Conservation (phyloP, 2,797 vertebrate genomes). For the Percopsis omiscomaycus region DNA sequence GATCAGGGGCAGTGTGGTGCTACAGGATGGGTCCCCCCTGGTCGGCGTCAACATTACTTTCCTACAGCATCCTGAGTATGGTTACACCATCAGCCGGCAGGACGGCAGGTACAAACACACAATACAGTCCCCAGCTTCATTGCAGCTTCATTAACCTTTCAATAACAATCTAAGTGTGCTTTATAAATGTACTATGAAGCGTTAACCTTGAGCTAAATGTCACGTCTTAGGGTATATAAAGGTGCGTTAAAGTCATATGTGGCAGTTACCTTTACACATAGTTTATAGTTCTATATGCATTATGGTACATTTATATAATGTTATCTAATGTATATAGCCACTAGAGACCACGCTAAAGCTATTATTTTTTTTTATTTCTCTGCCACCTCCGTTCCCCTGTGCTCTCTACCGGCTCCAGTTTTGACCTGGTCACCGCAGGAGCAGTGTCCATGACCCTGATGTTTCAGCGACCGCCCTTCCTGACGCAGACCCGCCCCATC, state of each 20-base stretch:
- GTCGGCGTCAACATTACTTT: slow-evolving; percentile 97
- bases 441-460: slow-evolving; percentile 89
- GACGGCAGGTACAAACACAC: slow-evolving; percentile 85
- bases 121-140: background rate
- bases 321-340: too few relatives aligned
- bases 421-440: slow-evolving; percentile 91
- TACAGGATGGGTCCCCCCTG: slow-evolving; percentile 88
- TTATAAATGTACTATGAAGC: too few relatives aligned
- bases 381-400: background rate
- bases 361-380: too few relatives aligned
- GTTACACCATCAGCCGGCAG: slow-evolving; percentile 93
- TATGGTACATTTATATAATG: too few relatives aligned
- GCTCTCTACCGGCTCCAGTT: slow-evolving; percentile 71
- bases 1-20: slow-evolving; percentile 87
- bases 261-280: too few relatives aligned
- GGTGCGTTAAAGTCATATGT: too few relatives aligned
- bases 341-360: too few relatives aligned
- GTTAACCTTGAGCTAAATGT: too few relatives aligned
- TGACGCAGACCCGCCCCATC: slow-evolving; percentile 86
- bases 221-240: too few relatives aligned
- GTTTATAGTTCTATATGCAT: too few relatives aligned
- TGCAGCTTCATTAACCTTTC: too few relatives aligned
- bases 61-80: slow-evolving; percentile 89
- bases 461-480: slow-evolving; percentile 94
- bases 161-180: too few relatives aligned